Evolutionary conservation across 2,888 invertebrate species (phyloP).

Genomic region (Cybosia mesomella): DNA sequence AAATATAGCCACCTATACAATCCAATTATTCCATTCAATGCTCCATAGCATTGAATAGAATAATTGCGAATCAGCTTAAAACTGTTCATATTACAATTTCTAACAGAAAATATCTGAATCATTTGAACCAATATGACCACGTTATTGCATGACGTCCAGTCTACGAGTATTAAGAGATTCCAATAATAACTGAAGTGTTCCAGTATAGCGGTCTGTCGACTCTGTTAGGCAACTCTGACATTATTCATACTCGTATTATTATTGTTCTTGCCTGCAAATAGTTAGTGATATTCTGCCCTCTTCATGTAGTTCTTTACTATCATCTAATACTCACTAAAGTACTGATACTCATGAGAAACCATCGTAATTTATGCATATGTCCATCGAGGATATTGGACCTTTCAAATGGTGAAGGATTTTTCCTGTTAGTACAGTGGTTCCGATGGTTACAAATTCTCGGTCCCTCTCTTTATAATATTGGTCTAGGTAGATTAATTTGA

Average conservation of each 20-base stretch:
- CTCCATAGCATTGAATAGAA: not conserved
- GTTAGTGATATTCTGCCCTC: not conserved
- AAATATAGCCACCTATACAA: too few species aligned
- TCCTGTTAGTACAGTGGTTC: too few species aligned
- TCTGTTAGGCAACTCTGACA: slow-evolving; percentile 37
- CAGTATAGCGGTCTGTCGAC: slow-evolving; percentile 56
- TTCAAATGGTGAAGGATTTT: too few species aligned
- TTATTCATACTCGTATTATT: slow-evolving; percentile 38
- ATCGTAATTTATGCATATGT: too few species aligned
- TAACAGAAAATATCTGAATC: slow-evolving; percentile 46
- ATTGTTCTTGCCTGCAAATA: not conserved
- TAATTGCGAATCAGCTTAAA: slow-evolving; percentile 17
- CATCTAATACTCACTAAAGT: not conserved
- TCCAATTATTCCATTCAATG: too few species aligned
- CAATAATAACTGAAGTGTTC: slow-evolving; percentile 73
- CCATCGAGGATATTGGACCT: too few species aligned
- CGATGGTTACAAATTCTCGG: too few species aligned
- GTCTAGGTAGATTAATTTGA: too few species aligned
- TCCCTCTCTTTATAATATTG: too few species aligned
- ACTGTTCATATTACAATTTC: slow-evolving; percentile 31
- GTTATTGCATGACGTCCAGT: slow-evolving; percentile 62
- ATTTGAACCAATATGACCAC: slow-evolving; percentile 55
- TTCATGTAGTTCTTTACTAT: not conserved
- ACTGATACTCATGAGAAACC: too few species aligned
- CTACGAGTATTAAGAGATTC: slow-evolving; percentile 62